Conservation (phyloP, 2,797 vertebrate genomes). For the Mormyrus proboscirostris region DNA sequence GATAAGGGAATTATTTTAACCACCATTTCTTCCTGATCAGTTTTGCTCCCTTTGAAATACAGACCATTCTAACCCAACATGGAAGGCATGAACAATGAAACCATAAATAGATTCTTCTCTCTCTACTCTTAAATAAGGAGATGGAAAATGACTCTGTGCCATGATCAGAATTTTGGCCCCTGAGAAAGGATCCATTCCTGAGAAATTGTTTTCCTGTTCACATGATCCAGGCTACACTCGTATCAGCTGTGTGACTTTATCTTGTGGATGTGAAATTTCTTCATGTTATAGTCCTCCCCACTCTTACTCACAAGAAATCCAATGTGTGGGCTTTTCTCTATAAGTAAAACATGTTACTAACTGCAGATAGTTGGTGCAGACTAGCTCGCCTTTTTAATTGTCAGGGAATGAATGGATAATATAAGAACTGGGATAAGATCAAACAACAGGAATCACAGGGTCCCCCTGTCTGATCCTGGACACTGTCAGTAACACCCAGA, state of each 20-base stretch:
- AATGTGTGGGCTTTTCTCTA: neutral
- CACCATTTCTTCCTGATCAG: neutral
- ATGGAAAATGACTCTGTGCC: constrained; percentile 18
- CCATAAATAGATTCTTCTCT: constrained; percentile 23
- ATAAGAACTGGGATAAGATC: neutral
- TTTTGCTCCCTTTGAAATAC: neutral
- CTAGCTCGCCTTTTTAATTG: neutral
- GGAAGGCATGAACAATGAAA: constrained; percentile 10
- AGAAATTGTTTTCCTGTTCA: neutral
- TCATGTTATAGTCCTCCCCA: neutral
- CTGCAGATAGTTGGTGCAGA: neutral
- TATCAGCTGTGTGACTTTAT: neutral
- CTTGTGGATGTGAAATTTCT: neutral
- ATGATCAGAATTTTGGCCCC: constrained; percentile 13
- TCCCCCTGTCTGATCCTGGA: neutral
- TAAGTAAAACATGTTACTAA: constrained; percentile 4
- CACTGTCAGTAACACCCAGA: neutral
- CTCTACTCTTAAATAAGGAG: constrained; percentile 2
- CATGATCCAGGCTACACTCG: constrained; percentile 3
- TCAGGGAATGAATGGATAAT: neutral
- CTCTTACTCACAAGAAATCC: neutral
- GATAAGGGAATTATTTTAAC: neutral
- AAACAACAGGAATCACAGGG: neutral
- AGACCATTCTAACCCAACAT: constrained; percentile 19
- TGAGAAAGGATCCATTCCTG: neutral